phyloP scores from a whole-genome alignment of 2,113 vertebrate species.

The Mesocricetus auratus region DNA sequence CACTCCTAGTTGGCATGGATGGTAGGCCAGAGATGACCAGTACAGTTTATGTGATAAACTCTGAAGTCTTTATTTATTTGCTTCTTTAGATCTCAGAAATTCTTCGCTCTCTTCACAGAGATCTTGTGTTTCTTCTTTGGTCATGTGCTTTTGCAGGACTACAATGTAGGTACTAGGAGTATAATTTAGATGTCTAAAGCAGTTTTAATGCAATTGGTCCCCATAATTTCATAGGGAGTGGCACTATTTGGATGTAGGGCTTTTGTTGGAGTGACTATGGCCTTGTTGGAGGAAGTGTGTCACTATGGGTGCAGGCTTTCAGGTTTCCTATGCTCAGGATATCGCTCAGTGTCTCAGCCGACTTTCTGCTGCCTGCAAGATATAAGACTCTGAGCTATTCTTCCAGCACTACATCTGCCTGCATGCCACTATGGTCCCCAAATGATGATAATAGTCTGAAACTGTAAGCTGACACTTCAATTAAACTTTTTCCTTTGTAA shows the following conservation, averaged over 20 bases:
- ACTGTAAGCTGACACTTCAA: too few relatives aligned
- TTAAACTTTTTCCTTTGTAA: too few relatives aligned
- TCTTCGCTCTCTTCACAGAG: background rate
- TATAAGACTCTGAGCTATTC: background rate
- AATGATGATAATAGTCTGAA: background rate
- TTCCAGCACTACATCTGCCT: background rate
- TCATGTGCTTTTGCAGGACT: background rate
- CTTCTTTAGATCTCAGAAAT: constrained; percentile 84
- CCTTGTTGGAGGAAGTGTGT: background rate
- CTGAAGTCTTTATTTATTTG: constrained; percentile 87
- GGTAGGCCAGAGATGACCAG: constrained; percentile 98
- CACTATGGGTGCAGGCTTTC: background rate
- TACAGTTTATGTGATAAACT: constrained; percentile 94
- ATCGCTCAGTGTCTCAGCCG: background rate
- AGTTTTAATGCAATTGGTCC: background rate
- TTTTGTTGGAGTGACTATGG: background rate
- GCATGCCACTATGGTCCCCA: too few relatives aligned
- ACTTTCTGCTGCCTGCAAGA: background rate
- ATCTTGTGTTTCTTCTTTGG: background rate
- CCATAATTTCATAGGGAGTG: background rate
- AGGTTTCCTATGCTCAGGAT: background rate
- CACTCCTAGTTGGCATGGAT: constrained; percentile 94
- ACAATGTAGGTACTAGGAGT: background rate
- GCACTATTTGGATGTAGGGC: too few relatives aligned
- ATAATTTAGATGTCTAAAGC: background rate